phyloP scores from a whole-genome alignment of 2,797 vertebrate genomes.

The Pseudochaenichthys georgianus region DNA sequence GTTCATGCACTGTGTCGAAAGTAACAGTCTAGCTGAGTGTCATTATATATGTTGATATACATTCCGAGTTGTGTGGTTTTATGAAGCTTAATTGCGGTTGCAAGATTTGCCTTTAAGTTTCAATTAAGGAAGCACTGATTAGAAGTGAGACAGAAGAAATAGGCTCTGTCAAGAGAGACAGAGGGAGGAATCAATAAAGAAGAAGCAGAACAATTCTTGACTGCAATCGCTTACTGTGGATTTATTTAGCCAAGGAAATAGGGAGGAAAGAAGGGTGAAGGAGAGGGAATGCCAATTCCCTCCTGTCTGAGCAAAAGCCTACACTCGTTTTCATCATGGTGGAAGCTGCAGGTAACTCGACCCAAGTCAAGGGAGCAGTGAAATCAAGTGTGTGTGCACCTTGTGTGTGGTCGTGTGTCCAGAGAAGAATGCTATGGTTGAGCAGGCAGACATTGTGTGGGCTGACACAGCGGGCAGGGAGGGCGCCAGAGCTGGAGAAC shows the following conservation, averaged over 20 bases:
- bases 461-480: constrained; percentile 54
- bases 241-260: constrained; percentile 29
- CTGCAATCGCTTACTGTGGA: constrained; percentile 10
- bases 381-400: constrained; percentile 30
- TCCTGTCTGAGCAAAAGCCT: constrained; percentile 45
- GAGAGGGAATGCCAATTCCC: constrained; percentile 18
- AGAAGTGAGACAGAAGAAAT: constrained; percentile 9
- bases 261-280: constrained; percentile 4
- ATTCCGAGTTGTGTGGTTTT: neutral
- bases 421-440: constrained; percentile 53
- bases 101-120: neutral
- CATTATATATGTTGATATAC: neutral
- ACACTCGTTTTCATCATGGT: constrained; percentile 59
- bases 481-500: constrained; percentile 61
- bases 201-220: constrained; percentile 27
- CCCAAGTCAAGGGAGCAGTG: constrained; percentile 46
- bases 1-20: neutral
- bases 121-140: constrained; percentile 12
- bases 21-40: constrained; percentile 21
- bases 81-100: constrained; percentile 1
- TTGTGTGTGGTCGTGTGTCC: constrained; percentile 21
- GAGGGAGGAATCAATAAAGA: constrained; percentile 25
- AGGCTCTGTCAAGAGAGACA: neutral
- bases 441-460: constrained; percentile 69
- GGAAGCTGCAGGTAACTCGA: constrained; percentile 52